Conservation (phyloP, 2,113 vertebrate genomes). For the Eulemur macaco region DNA sequence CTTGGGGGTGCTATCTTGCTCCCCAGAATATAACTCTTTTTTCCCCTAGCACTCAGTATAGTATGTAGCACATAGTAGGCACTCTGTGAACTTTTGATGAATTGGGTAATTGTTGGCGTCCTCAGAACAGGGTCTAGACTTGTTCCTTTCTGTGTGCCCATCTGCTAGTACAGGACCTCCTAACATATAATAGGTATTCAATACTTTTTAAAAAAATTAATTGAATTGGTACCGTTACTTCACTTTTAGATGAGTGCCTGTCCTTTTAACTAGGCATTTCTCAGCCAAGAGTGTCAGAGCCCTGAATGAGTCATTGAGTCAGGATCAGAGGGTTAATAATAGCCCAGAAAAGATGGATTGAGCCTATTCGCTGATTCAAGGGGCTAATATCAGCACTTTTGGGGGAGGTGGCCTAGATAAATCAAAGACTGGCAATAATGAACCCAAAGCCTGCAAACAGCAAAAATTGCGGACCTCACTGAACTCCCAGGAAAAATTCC, state of each 20-base stretch:
- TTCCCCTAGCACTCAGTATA: neutral
- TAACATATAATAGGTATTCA: neutral
- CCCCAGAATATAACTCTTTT: neutral
- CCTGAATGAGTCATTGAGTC: slow-evolving; percentile 32
- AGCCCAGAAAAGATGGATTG: slow-evolving; percentile 33
- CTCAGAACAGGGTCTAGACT: neutral
- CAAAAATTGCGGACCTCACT: neutral
- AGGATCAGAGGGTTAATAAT: slow-evolving; percentile 46
- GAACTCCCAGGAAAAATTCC: neutral
- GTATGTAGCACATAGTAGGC: neutral
- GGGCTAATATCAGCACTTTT: neutral
- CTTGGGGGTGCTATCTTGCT: neutral
- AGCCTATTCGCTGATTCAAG: slow-evolving; percentile 15
- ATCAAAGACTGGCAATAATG: slow-evolving; percentile 46
- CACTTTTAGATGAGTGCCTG: neutral
- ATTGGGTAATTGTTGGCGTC: neutral
- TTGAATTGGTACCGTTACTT: neutral
- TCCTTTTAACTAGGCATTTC: slow-evolving; percentile 27
- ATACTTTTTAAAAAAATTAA: neutral
- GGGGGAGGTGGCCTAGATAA: slow-evolving; percentile 43
- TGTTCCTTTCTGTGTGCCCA: neutral
- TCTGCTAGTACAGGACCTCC: neutral
- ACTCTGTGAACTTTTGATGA: neutral
- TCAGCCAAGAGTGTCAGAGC: neutral
- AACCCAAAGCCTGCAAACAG: neutral